phyloP scores from a whole-genome alignment of 2,888 invertebrate species.

The Drosophila acutilabella region DNA sequence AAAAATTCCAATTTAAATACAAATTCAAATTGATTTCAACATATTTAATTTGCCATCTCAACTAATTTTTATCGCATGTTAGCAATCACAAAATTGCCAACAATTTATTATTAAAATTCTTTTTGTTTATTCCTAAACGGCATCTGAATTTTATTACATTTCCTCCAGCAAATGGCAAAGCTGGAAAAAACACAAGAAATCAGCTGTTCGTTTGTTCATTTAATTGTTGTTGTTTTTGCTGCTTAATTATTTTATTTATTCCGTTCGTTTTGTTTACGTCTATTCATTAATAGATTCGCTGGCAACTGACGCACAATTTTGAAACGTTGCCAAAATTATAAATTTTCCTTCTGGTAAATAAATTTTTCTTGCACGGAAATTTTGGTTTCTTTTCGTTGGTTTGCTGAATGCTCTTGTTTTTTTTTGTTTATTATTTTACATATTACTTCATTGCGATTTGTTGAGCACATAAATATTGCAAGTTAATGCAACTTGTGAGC shows the following conservation, averaged over 20 bases:
- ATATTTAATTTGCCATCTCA: conserved; percentile 41
- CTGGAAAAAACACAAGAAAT: conserved; percentile 5
- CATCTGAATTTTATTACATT: neutral
- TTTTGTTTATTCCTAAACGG: neutral
- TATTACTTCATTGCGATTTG: neutral
- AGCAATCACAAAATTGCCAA: conserved; percentile 11
- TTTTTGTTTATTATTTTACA: neutral
- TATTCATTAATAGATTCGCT: conserved; percentile 49
- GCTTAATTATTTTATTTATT: conserved; percentile 24
- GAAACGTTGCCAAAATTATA: conserved; percentile 49
- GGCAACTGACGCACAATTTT: conserved; percentile 54
- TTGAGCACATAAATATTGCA: neutral
- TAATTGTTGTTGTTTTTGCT: conserved; percentile 13
- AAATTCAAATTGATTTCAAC: conserved; percentile 38
- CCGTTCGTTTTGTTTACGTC: conserved; percentile 32
- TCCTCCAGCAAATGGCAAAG: neutral
- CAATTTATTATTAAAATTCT: conserved; percentile 1
- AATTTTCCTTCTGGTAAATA: neutral
- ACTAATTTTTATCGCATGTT: conserved; percentile 41
- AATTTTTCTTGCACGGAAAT: neutral
- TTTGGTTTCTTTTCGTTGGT: neutral
- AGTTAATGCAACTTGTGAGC: neutral
- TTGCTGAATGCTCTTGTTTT: neutral
- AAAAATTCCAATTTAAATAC: conserved; percentile 39
- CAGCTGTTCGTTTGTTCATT: conserved; percentile 19